These are phyloP conservation scores for Pungitius pungitius DNA, from an alignment of 2,113 vertebrate genomes.

Conservation along the genomic window DNA sequence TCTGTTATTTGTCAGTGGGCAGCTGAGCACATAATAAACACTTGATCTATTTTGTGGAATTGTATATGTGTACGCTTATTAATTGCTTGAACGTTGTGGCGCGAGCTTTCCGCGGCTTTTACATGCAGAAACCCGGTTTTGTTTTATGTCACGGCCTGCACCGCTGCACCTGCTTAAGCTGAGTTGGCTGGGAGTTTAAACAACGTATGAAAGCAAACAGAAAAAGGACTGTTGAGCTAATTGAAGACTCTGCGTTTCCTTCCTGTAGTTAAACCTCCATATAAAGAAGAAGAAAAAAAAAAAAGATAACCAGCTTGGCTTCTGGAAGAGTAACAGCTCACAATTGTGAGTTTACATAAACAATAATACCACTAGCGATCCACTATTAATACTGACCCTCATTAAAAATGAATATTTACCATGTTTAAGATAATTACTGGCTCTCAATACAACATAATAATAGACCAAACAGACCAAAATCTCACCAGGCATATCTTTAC, in stretches of 20 bases:
- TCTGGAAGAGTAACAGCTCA: constrained; percentile 18
- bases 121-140: constrained; percentile 35
- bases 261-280: constrained; percentile 49
- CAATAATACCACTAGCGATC: neutral
- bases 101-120: constrained; percentile 3
- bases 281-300: constrained; percentile 40
- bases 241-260: constrained; percentile 50
- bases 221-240: constrained; percentile 48
- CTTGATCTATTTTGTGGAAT: neutral
- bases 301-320: constrained; percentile 6
- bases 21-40: neutral
- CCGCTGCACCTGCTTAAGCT: constrained; percentile 61
- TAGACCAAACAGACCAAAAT: constrained; percentile 45
- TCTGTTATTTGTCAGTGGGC: constrained; percentile 32
- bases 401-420: constrained; percentile 21
- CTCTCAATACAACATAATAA: constrained; percentile 55
- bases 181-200: constrained; percentile 47
- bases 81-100: constrained; percentile 8
- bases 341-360: constrained; percentile 8
- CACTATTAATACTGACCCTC: no score
- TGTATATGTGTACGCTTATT: neutral
- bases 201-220: constrained; percentile 56
- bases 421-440: no score
- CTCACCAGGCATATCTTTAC: neutral
- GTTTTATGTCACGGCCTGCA: constrained; percentile 37